Evolutionary conservation across 2,888 invertebrate species (phyloP).

Genomic region (Synanthedon myopaeformis): DNA sequence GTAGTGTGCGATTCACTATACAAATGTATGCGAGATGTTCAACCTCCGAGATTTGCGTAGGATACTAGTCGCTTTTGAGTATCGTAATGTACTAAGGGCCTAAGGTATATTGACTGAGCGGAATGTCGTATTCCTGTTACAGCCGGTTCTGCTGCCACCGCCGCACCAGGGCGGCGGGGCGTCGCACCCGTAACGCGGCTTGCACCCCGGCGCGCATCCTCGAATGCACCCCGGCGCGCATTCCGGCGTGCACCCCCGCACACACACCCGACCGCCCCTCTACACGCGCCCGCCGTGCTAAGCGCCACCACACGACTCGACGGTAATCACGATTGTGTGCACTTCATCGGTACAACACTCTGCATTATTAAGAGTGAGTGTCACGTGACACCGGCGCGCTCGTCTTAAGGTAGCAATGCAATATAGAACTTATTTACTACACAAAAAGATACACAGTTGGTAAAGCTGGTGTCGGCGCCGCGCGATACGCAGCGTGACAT

Average conservation of each 20-base stretch:
- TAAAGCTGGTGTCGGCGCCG: too few species aligned
- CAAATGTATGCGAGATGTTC: neutral
- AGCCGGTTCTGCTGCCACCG: conserved; percentile 41
- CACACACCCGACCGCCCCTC: conserved; percentile 11
- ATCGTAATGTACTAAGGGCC: neutral
- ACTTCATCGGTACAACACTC: too few species aligned
- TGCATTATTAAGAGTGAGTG: too few species aligned
- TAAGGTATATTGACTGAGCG: neutral
- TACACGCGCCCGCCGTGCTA: conserved; percentile 20
- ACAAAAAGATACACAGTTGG: too few species aligned
- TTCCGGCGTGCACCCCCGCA: conserved; percentile 12
- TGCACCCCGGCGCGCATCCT: conserved; percentile 10
- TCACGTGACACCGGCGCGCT: too few species aligned
- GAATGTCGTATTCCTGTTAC: conserved; percentile 5
- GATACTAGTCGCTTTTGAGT: neutral
- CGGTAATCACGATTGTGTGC: too few species aligned
- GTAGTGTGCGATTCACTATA: too few species aligned
- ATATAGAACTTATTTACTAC: too few species aligned
- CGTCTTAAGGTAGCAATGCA: too few species aligned
- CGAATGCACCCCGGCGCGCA: conserved; percentile 11
- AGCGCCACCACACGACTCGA: conserved; percentile 7
- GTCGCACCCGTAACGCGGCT: conserved; percentile 32
- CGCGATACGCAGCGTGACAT: too few species aligned
- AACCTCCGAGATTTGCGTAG: neutral
- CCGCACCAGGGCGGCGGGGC: conserved; percentile 28